Conservation (phyloP, 2,888 invertebrate species). For the Carabus problematicus region DNA sequence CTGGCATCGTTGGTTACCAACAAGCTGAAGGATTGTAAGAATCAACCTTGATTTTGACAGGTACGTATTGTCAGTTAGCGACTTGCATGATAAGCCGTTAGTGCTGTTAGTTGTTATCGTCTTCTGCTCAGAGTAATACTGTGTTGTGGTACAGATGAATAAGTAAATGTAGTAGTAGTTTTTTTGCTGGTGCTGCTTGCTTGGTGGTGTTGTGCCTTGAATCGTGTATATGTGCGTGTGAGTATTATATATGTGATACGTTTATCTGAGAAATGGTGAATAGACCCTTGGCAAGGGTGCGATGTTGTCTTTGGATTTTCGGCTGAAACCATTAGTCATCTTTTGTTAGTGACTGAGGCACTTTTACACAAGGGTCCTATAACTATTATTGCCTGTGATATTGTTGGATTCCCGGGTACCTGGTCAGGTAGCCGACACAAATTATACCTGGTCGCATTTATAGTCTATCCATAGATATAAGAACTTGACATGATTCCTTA, state of each 20-base stretch:
- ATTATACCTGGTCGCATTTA: constrained; percentile 6
- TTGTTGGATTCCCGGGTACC: constrained; percentile 30
- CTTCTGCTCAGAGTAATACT: too few species aligned
- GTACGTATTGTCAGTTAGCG: too few species aligned
- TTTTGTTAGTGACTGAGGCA: constrained; percentile 33
- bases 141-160: too few species aligned
- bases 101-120: too few species aligned
- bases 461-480: too few species aligned
- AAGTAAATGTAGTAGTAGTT: too few species aligned
- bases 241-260: not conserved
- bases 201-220: constrained; percentile 6
- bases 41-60: too few species aligned
- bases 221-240: constrained; percentile 18
- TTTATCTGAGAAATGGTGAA: not conserved
- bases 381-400: constrained; percentile 35
- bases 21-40: too few species aligned
- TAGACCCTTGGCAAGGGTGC: constrained; percentile 20
- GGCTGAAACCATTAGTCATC: constrained; percentile 39
- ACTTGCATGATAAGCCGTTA: too few species aligned
- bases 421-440: constrained; percentile 29
- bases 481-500: too few species aligned
- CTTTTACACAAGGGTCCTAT: constrained; percentile 34
- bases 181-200: too few species aligned
- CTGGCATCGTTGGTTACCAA: too few species aligned
- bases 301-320: constrained; percentile 22